These are phyloP conservation scores for Myoxocephalus aenaeus DNA, from an alignment of 2,797 vertebrate species.

Conservation along the genomic window DNA sequence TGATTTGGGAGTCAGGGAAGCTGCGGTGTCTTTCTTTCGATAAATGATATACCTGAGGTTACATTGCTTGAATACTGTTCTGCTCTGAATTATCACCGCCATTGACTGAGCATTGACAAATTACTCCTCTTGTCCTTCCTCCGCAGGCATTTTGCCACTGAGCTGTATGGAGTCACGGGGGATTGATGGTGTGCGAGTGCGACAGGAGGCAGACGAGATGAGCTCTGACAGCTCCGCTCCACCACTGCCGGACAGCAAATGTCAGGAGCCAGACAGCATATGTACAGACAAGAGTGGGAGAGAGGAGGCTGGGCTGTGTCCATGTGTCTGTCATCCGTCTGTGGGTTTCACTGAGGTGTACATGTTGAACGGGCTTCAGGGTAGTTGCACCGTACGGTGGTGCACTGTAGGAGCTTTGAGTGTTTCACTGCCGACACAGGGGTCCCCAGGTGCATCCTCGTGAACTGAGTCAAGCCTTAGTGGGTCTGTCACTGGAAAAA, in stretches of 20 bases:
- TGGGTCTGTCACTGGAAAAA: constrained; percentile 21
- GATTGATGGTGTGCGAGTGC: constrained; percentile 53
- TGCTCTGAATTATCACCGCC: background rate
- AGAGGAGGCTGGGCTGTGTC: constrained; percentile 22
- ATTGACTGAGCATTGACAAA: constrained; percentile 38
- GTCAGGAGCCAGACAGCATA: constrained; percentile 71
- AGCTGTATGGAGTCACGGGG: constrained; percentile 47
- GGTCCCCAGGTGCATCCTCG: constrained; percentile 34
- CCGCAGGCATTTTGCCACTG: constrained; percentile 53
- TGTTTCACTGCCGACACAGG: constrained; percentile 8
- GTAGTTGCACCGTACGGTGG: background rate
- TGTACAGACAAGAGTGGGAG: constrained; percentile 41
- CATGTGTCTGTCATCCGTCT: constrained; percentile 22
- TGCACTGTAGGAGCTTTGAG: background rate
- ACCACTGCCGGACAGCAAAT: constrained; percentile 65
- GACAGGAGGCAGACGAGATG: constrained; percentile 72
- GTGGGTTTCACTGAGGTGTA: constrained; percentile 18
- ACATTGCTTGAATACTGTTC: background rate
- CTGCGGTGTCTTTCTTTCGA: background rate
- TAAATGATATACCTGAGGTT: background rate
- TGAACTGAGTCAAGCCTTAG: constrained; percentile 25
- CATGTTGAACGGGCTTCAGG: constrained; percentile 8
- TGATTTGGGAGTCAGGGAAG: background rate
- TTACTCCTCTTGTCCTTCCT: constrained; percentile 21
- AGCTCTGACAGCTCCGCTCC: constrained; percentile 69